These are phyloP conservation scores for Psilanteris sp. DNA, from an alignment of 1,140 invertebrate species.

Conservation along the genomic window DNA sequence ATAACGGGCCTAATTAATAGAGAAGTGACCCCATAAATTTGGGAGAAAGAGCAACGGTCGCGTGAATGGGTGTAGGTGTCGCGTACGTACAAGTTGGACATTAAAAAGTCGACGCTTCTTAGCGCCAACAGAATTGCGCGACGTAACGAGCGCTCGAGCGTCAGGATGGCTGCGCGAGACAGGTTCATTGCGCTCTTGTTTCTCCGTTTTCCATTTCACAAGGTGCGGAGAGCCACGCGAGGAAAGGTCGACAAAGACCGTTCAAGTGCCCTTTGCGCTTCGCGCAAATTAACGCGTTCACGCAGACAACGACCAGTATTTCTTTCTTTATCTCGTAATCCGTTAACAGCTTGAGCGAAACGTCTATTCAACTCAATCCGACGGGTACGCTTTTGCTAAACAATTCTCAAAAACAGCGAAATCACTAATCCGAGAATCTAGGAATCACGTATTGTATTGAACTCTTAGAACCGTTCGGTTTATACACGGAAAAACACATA, in stretches of 20 bases:
- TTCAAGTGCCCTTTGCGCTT: conserved; percentile 38
- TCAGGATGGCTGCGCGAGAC: conserved; percentile 59
- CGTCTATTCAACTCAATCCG: too few species aligned
- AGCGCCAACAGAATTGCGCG: conserved; percentile 51
- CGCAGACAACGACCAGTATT: conserved; percentile 18
- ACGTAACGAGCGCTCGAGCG: conserved; percentile 62
- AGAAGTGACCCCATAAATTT: conserved; percentile 31
- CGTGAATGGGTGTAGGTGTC: conserved; percentile 38
- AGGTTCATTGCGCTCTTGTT: conserved; percentile 63
- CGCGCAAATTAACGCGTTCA: conserved; percentile 38
- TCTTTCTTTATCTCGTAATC: conserved; percentile 17
- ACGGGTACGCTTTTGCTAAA: too few species aligned
- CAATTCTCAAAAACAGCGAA: too few species aligned
- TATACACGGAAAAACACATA: too few species aligned
- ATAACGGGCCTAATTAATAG: conserved; percentile 32
- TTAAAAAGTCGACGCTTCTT: conserved; percentile 11
- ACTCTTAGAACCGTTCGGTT: too few species aligned
- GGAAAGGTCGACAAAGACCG: conserved; percentile 49
- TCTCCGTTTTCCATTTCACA: conserved; percentile 41
- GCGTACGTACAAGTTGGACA: conserved; percentile 15
- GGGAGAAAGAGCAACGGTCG: too few species aligned
- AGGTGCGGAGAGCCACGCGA: conserved; percentile 47
- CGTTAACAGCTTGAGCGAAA: too few species aligned
- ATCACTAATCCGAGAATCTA: too few species aligned
- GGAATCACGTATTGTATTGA: too few species aligned